phyloP scores from a whole-genome alignment of 2,888 invertebrate genomes.

The Synanthedon tipuliformis region DNA sequence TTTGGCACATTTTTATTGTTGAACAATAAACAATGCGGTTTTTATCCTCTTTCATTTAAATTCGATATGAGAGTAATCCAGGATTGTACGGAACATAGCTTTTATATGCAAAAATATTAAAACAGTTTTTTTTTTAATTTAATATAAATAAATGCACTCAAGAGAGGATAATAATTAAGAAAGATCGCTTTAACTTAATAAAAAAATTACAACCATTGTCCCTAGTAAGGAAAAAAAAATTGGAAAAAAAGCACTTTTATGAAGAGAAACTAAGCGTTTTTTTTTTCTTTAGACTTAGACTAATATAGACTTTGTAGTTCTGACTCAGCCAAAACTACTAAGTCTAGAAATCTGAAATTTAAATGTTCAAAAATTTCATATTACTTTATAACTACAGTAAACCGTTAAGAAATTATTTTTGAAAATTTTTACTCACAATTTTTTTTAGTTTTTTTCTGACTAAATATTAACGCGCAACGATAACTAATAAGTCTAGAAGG shows the following conservation, averaged over 20 bases:
- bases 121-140: not conserved
- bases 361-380: too few species aligned
- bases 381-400: too few species aligned
- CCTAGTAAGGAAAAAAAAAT: constrained; percentile 1
- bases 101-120: not conserved
- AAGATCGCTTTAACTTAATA: not conserved
- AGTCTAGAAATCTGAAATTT: too few species aligned
- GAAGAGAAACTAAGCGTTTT: not conserved
- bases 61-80: constrained; percentile 10
- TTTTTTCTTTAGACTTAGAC: too few species aligned
- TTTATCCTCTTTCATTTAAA: constrained; percentile 9
- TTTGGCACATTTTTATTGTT: constrained; percentile 18
- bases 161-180: not conserved
- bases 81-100: not conserved
- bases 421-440: too few species aligned
- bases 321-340: too few species aligned
- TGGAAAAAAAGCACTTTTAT: not conserved
- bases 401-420: too few species aligned
- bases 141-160: not conserved
- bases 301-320: too few species aligned
- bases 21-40: constrained; percentile 14
- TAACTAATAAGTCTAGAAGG: too few species aligned
- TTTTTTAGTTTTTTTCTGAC: too few species aligned
- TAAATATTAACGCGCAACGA: too few species aligned
- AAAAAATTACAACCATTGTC: constrained; percentile 5